These are phyloP conservation scores for Caerostris darwini DNA, from an alignment of 1,140 invertebrate genomes.

Conservation along the genomic window DNA sequence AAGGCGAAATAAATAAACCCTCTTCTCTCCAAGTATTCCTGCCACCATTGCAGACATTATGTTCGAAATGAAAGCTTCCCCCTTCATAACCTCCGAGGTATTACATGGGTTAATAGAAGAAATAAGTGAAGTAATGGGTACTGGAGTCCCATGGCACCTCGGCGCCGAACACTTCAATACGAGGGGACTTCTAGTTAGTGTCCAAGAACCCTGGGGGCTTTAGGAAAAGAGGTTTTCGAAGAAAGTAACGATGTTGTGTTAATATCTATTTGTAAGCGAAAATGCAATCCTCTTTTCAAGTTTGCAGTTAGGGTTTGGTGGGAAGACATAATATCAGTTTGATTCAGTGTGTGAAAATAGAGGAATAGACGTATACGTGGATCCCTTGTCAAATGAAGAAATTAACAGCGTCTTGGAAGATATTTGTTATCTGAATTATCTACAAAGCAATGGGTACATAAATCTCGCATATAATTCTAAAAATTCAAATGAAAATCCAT, in stretches of 20 bases:
- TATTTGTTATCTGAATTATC: no score
- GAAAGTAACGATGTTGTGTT: conserved; percentile 48
- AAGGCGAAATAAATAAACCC: conserved; percentile 26
- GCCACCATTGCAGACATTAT: conserved; percentile 39
- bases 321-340: no score
- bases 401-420: no score
- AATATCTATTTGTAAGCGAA: conserved; percentile 53
- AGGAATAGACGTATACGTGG: no score
- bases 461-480: no score
- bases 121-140: conserved; percentile 44
- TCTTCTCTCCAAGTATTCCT: background rate
- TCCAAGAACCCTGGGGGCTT: conserved; percentile 7
- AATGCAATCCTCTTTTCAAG: conserved; percentile 15
- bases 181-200: background rate
- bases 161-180: conserved; percentile 14
- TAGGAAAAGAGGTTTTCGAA: background rate
- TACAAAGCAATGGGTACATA: no score
- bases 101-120: conserved; percentile 44
- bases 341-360: no score
- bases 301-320: background rate
- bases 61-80: conserved; percentile 30
- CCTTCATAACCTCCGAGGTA: conserved; percentile 58
- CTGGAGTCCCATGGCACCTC: conserved; percentile 22
- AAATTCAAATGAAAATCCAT: no score
- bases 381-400: no score